Evolutionary conservation across 2,113 vertebrate genomes (phyloP), one percentile per base, ranked within the genome.

Genomic region (Stomatorhinus ivindoensis): DNA sequence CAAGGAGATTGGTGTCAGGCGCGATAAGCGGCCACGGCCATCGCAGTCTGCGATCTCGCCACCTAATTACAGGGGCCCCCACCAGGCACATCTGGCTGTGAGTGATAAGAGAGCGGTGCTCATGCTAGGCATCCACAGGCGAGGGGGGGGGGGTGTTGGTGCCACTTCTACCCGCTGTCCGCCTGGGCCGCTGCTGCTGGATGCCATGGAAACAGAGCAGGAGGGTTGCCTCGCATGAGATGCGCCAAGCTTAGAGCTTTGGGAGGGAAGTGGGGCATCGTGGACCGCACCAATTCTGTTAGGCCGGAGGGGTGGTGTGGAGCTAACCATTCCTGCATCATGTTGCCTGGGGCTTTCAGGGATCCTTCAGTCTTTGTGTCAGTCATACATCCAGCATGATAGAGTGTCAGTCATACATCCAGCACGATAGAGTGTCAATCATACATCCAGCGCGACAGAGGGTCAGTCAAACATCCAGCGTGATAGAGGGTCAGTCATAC

Each of bases 1-100:
- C 90, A 69, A 86, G 90, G 42, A 92, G 89, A 93, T 55, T 89
- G 88, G 46, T 92, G 90, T 93, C 92, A 89, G n/a, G 69, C 44
- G 89, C 76, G 93, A 94, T 94, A 94, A 92, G 90, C 88, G 9
- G n/a, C 90, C 90, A 92, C 87, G 88, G 86, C 88, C 85, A 91
- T 94, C 92, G 90, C 91, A 90, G 93, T 89, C 91, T 89, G 90
- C 89, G 91, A 93, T 92, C 51, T 90, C 88, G 92, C 89, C 89
- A 90, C 82, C 82, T 87, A 91, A 89, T 86, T 51, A 55, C 58
- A 24, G 35, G 76, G 86, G 27, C 92, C 87, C 90, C 91, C 24
- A 0, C 89, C 61, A 46, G 90, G 89, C 90, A 89, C 91, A 90
- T 73, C 91, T 88, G 90, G 50, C 87, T 82, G 39, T 2, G 76